These are phyloP conservation scores for Reticulitermes lucifugus DNA, from an alignment of 2,888 invertebrate genomes.

Conservation along the genomic window DNA sequence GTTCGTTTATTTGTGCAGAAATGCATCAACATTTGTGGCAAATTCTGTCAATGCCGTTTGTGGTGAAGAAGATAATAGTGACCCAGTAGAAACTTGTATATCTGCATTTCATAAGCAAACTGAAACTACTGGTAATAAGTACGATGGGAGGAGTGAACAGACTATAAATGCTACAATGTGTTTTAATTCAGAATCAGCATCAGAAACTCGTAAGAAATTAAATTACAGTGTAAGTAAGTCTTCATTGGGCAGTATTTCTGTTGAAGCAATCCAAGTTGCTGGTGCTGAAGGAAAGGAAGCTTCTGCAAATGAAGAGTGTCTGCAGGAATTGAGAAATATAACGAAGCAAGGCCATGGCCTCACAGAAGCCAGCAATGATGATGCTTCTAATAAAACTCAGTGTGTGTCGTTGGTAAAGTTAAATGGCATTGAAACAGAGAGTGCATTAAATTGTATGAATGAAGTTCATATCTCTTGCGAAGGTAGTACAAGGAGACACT, in stretches of 20 bases:
- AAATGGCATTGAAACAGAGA: neutral
- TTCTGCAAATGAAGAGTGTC: neutral
- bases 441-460: neutral
- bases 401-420: neutral
- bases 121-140: neutral
- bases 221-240: neutral
- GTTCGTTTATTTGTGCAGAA: no score
- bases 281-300: neutral
- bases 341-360: neutral
- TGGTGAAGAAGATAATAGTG: neutral
- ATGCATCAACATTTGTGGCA: no score
- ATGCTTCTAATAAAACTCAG: neutral
- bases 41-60: no score
- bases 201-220: neutral
- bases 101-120: neutral
- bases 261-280: no score
- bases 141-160: neutral
- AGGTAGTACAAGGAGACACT: neutral
- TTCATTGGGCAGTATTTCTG: neutral
- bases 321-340: neutral
- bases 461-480: neutral
- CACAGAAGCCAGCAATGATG: neutral
- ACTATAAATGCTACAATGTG: neutral
- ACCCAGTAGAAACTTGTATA: neutral
- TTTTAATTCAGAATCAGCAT: neutral